These are phyloP conservation scores for Drosophila prosaltans DNA, from an alignment of 1,140 invertebrate genomes.

Conservation along the genomic window DNA sequence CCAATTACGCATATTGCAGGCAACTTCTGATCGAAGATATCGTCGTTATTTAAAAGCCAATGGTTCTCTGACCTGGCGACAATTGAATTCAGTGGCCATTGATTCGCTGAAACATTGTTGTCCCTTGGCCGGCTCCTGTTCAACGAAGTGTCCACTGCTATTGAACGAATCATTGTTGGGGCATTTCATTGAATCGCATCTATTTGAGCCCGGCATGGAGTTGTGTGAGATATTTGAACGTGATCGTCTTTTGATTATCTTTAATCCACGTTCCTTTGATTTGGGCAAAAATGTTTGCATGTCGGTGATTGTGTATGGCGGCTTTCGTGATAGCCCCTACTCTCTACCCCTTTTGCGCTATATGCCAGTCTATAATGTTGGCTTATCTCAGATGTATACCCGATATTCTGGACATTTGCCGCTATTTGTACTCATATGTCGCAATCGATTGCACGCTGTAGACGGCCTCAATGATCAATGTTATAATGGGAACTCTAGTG, in stretches of 20 bases:
- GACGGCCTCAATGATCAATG: not conserved
- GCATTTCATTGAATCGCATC: conserved; percentile 32
- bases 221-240: conserved; percentile 20
- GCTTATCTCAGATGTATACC: not conserved
- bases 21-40: not conserved
- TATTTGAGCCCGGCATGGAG: not conserved
- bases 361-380: conserved; percentile 15
- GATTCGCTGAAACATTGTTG: not conserved
- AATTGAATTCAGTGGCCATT: not conserved
- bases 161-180: conserved; percentile 19
- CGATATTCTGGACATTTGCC: conserved; percentile 28
- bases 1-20: conserved; percentile 38
- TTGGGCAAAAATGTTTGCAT: conserved; percentile 35
- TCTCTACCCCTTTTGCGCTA: not conserved
- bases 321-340: not conserved
- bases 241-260: conserved; percentile 36
- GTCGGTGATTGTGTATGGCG: conserved; percentile 27
- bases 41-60: not conserved
- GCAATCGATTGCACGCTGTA: conserved; percentile 2
- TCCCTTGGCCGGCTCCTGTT: not conserved
- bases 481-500: not conserved
- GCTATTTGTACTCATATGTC: conserved; percentile 44
- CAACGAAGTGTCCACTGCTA: conserved; percentile 15
- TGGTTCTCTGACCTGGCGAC: not conserved
- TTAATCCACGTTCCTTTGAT: conserved; percentile 25